Conservation (phyloP, 1,140 invertebrate species). For the Cyphomyrmex costatus region DNA sequence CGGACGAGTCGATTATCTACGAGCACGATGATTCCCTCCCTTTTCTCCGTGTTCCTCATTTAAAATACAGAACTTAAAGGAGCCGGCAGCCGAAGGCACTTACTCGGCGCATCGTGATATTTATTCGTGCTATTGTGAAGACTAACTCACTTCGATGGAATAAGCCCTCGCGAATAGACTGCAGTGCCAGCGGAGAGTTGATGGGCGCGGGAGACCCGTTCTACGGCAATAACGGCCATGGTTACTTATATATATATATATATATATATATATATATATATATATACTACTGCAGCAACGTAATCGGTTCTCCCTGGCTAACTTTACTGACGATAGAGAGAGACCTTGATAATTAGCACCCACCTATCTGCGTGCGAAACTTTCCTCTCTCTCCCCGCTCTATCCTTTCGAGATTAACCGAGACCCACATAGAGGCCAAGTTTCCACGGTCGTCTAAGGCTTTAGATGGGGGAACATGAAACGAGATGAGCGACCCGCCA, state of each 20-base stretch:
- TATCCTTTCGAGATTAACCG: slow-evolving; percentile 65
- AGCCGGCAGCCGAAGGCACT: slow-evolving; percentile 16
- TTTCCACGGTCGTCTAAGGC: slow-evolving; percentile 62
- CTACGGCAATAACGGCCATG: slow-evolving; percentile 65
- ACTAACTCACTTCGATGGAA: slow-evolving; percentile 49
- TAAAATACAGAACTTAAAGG: slow-evolving; percentile 49
- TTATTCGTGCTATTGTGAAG: slow-evolving; percentile 53
- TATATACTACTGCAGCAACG: slow-evolving; percentile 61
- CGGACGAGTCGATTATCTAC: slow-evolving; percentile 19
- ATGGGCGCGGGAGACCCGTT: slow-evolving; percentile 43
- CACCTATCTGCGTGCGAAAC: slow-evolving; percentile 60
- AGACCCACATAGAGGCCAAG: slow-evolving; percentile 71
- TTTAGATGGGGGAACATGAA: slow-evolving; percentile 62
- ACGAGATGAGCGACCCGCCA: slow-evolving; percentile 39
- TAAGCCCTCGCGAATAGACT: slow-evolving; percentile 45
- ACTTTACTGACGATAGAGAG: slow-evolving; percentile 69
- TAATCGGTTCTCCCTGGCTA: slow-evolving; percentile 72
- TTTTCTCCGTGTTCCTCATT: slow-evolving; percentile 18
- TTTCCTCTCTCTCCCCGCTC: not conserved
- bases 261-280: too few species aligned
- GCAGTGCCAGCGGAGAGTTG: not conserved
- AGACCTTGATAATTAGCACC: slow-evolving; percentile 77
- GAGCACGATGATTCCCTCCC: not conserved
- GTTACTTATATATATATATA: slow-evolving; percentile 76
- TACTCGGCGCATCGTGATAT: slow-evolving; percentile 29